A percentile compares a stretch with the other conserved stretches of the same genome.
Conservation (phyloP, 1,140 invertebrate species). For the Neomicropteryx cornuta region DNA sequence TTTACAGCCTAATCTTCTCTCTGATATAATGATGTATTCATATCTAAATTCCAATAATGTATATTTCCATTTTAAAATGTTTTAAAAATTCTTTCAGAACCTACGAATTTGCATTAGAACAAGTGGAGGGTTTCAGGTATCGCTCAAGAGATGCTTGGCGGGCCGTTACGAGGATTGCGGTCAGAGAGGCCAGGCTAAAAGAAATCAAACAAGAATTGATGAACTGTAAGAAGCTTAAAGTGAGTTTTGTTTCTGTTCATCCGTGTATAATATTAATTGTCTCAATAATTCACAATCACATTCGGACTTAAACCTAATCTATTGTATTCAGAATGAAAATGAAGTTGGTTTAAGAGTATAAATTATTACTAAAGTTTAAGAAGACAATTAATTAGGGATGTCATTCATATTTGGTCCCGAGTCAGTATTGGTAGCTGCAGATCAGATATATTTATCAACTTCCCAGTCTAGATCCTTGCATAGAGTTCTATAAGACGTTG, state of each 20-base stretch:
- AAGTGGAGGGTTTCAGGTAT: slow-evolving; percentile 93
- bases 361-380: no score
- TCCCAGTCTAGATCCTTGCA: no score
- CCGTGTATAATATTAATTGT: slow-evolving; percentile 1
- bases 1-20: slow-evolving; percentile 19
- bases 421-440: no score
- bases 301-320: no score
- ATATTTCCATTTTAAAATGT: not conserved
- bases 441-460: no score
- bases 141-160: slow-evolving; percentile 88
- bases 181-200: slow-evolving; percentile 85
- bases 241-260: slow-evolving; percentile 20
- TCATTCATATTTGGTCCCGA: no score
- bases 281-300: not conserved
- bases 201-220: slow-evolving; percentile 94
- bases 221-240: slow-evolving; percentile 87
- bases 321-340: not conserved
- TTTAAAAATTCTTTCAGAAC: slow-evolving; percentile 48
- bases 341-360: no score
- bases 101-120: slow-evolving; percentile 89
- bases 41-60: not conserved
- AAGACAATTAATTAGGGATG: no score
- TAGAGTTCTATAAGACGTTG: no score
- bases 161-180: slow-evolving; percentile 83
- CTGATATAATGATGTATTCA: slow-evolving; percentile 7